phyloP scores from a whole-genome alignment of 2,888 invertebrate genomes.

The Diabrotica balteata region DNA sequence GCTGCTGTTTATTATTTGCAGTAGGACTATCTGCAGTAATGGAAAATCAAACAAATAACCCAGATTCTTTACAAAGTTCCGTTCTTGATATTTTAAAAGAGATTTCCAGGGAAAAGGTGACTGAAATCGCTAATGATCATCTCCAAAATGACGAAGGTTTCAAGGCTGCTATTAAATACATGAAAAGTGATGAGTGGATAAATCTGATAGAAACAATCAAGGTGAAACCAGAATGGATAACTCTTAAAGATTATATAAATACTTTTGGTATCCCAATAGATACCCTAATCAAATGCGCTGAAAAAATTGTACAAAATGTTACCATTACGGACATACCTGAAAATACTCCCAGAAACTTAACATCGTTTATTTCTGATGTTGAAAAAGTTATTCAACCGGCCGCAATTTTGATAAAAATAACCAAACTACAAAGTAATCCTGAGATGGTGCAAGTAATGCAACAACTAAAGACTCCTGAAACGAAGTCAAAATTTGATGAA shows the following conservation, averaged over 20 bases:
- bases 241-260: constrained; percentile 33
- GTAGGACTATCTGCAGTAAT: no score
- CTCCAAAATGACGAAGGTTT: constrained; percentile 40
- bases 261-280: constrained; percentile 36
- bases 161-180: constrained; percentile 39
- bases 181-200: constrained; percentile 42
- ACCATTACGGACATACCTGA: constrained; percentile 11
- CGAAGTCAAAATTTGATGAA: constrained; percentile 26
- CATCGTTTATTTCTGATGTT: constrained; percentile 21
- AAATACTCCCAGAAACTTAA: constrained; percentile 26
- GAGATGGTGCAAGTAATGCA: neutral
- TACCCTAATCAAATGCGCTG: constrained; percentile 23
- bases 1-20: no score
- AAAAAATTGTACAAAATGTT: constrained; percentile 13
- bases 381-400: constrained; percentile 18
- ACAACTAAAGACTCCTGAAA: constrained; percentile 21
- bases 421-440: neutral
- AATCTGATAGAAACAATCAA: constrained; percentile 29
- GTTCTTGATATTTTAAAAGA: no score
- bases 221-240: constrained; percentile 38
- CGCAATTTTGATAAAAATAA: neutral
- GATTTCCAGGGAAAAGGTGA: constrained; percentile 30
- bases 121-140: constrained; percentile 34
- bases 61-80: no score
- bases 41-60: no score